These are phyloP conservation scores for Pandemis cinnamomeana DNA, from an alignment of 2,888 invertebrate species.

Conservation along the genomic window DNA sequence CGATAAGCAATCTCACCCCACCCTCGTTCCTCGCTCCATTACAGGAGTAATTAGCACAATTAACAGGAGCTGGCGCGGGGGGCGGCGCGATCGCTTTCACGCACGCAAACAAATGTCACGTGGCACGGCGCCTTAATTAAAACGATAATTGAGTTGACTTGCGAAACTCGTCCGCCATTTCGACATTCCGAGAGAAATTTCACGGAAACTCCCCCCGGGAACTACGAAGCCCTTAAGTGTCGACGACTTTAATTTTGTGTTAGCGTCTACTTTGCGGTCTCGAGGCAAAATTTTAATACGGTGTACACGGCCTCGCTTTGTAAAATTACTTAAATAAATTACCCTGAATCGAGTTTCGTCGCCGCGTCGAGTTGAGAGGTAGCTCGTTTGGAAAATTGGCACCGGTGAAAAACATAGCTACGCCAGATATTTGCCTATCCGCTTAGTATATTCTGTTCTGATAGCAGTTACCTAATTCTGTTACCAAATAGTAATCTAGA, in stretches of 20 bases:
- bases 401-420: slow-evolving; percentile 48
- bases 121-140: slow-evolving; percentile 83
- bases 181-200: slow-evolving; percentile 82
- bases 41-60: slow-evolving; percentile 85
- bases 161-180: slow-evolving; percentile 84
- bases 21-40: slow-evolving; percentile 75
- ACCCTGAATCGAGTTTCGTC: slow-evolving; percentile 72
- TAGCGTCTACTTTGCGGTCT: slow-evolving; percentile 82
- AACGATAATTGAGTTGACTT: slow-evolving; percentile 85
- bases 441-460: neutral
- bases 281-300: slow-evolving; percentile 80
- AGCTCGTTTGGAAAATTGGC: slow-evolving; percentile 68
- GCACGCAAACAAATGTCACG: slow-evolving; percentile 85
- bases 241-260: slow-evolving; percentile 84
- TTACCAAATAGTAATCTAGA: neutral
- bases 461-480: neutral
- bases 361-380: slow-evolving; percentile 56
- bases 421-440: neutral
- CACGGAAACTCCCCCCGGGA: slow-evolving; percentile 77
- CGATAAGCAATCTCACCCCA: slow-evolving; percentile 82
- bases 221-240: slow-evolving; percentile 82
- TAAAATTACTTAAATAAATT: slow-evolving; percentile 81
- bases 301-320: slow-evolving; percentile 73
- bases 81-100: slow-evolving; percentile 77
- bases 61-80: slow-evolving; percentile 71